Evolutionary conservation across 1,140 invertebrate genomes (phyloP), one percentile per base, ranked within the genome.

Genomic region (Hetaerina americana): DNA sequence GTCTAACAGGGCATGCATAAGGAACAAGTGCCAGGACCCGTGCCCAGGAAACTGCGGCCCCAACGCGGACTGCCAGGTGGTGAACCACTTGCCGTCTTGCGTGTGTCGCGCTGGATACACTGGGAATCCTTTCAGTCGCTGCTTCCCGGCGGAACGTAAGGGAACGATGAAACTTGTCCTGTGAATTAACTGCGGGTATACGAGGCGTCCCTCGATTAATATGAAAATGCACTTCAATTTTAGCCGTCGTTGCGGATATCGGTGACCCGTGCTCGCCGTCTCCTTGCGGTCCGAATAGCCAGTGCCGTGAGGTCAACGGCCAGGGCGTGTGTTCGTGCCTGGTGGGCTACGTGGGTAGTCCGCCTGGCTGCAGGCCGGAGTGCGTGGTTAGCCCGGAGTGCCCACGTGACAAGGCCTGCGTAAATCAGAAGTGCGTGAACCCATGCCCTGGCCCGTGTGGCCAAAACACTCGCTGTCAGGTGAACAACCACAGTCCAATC

Each of bases 1-100:
- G 6, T 81, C 80, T 25, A 85, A 87, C 72, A 83, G 83, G 79
- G 87, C 88, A 29, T 90, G 88, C 77, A 79, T 86, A 18, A 84
- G 82, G 72, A 88, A 87, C 75, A 88, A 88, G 80, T 91, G 90
- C 78, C 80, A 82, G 75, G 85, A 91, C 79, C 89, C 89, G 10
- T 92, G 89, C 76, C 84, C 84, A 69, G 88, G 86, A 77, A 86
- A 84, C 27, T 91, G 89, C 78, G 88, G 87, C 26, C 78, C 83
- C 66, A 86, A 87, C 76, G 88, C 89, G 18, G 76, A 85, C 26
- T 92, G 90, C 78, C 84, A 86, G 76, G 87, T 90, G 5, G 80
- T 87, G 5, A 90, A 90, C 79, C 88, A 91, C 76, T 81, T 87
- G 57, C 86, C 89, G 22, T 82, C 86, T 66, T 92, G 90, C 75